phyloP scores from a whole-genome alignment of 2,113 vertebrate genomes.

The Dicaeum eximium region DNA sequence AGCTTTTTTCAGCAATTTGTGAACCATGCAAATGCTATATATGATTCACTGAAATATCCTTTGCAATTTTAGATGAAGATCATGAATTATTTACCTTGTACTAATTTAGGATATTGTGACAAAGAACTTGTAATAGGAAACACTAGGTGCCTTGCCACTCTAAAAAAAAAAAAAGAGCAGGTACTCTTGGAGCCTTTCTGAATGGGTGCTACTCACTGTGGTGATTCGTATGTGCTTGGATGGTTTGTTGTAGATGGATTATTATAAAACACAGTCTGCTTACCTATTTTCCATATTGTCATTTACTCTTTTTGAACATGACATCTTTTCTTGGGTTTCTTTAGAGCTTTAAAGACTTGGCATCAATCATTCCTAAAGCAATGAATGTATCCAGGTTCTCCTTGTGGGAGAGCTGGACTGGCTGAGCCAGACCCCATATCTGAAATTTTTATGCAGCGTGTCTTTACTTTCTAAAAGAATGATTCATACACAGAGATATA shows the following conservation, averaged over 20 bases:
- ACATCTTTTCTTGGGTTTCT: not conserved
- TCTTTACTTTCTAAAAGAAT: constrained; percentile 16
- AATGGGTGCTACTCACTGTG: not conserved
- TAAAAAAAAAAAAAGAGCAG: not conserved
- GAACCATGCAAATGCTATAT: not conserved
- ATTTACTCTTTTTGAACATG: not conserved
- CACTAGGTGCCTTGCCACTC: not conserved
- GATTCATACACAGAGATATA: not conserved
- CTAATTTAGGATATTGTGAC: not conserved
- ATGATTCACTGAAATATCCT: not conserved
- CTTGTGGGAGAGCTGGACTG: not conserved
- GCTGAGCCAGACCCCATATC: not conserved
- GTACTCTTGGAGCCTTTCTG: not conserved
- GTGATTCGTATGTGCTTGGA: not conserved
- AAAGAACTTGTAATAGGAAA: not conserved
- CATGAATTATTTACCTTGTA: not conserved
- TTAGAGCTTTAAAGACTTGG: not conserved
- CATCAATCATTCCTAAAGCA: constrained; percentile 36
- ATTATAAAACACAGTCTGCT: not conserved
- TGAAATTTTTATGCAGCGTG: not conserved
- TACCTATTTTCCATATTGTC: not conserved
- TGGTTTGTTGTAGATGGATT: not conserved
- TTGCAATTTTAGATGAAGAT: not conserved
- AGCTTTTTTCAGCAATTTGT: not conserved
- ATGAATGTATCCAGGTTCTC: not conserved